These are phyloP conservation scores for Thyatira batis DNA, from an alignment of 2,888 invertebrate species.

Conservation along the genomic window DNA sequence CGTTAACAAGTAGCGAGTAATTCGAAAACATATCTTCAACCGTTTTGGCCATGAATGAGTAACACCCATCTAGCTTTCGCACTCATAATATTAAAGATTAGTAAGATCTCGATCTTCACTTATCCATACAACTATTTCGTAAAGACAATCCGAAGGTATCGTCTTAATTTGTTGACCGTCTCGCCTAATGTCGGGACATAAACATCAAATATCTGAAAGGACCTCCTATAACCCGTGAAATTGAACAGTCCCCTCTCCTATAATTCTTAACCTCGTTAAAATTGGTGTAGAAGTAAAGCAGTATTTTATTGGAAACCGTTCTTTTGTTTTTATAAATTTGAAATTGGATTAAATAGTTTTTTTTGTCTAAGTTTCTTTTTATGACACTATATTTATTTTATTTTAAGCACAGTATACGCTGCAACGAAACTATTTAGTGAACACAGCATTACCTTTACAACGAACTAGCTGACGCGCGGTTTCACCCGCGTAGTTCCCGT, in stretches of 20 bases:
- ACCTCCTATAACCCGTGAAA: conserved; percentile 64
- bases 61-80: too few species aligned
- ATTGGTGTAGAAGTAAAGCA: conserved; percentile 33
- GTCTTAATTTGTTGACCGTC: conserved; percentile 74
- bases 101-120: conserved; percentile 3
- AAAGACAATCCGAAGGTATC: conserved; percentile 45
- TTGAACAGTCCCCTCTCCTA: conserved; percentile 38
- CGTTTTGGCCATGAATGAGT: too few species aligned
- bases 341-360: neutral
- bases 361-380: too few species aligned
- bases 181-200: conserved; percentile 55
- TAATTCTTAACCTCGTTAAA: conserved; percentile 48
- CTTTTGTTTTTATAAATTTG: conserved; percentile 4
- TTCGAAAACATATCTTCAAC: too few species aligned
- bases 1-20: too few species aligned
- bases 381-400: too few species aligned
- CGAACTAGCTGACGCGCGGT: too few species aligned
- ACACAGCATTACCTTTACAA: too few species aligned
- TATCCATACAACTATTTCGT: conserved; percentile 36
- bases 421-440: too few species aligned
- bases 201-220: conserved; percentile 71
- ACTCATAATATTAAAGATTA: neutral
- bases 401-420: too few species aligned
- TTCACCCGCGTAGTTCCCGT: too few species aligned
- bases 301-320: conserved; percentile 23